Evolutionary conservation across 1,140 invertebrate species (phyloP).

Genomic region (Tribolium madens): DNA sequence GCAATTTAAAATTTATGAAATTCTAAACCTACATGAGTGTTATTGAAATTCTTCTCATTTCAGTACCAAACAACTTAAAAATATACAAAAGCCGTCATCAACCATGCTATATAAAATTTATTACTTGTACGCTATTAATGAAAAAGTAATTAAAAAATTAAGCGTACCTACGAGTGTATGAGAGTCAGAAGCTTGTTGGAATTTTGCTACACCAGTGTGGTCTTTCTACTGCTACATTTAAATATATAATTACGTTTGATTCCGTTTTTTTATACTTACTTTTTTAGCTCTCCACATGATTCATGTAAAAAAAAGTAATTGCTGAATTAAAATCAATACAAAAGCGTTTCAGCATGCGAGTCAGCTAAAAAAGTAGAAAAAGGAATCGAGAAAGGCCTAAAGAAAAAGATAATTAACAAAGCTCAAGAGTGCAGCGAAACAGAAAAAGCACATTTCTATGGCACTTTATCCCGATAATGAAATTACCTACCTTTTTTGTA

Average conservation of each 20-base stretch:
- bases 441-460: slow-evolving; percentile 11
- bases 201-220: too few species aligned
- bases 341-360: background rate
- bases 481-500: background rate
- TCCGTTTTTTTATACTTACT: background rate
- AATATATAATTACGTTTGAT: too few species aligned
- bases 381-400: background rate
- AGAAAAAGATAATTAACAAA: slow-evolving; percentile 21
- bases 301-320: background rate
- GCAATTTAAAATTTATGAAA: background rate
- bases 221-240: too few species aligned
- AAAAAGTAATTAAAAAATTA: too few species aligned
- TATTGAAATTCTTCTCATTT: background rate
- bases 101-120: too few species aligned
- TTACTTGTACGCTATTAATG: too few species aligned
- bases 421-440: slow-evolving; percentile 14
- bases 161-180: too few species aligned
- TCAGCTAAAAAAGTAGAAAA: background rate
- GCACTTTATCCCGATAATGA: slow-evolving; percentile 7
- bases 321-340: background rate
- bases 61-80: background rate
- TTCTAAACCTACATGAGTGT: background rate
- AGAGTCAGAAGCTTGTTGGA: too few species aligned
- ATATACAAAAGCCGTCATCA: too few species aligned
- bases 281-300: background rate